Percentiles rank a stretch among this genome's conserved stretches.
Conservation (phyloP, 2,113 vertebrate species). For the Prunella fulvescens region DNA sequence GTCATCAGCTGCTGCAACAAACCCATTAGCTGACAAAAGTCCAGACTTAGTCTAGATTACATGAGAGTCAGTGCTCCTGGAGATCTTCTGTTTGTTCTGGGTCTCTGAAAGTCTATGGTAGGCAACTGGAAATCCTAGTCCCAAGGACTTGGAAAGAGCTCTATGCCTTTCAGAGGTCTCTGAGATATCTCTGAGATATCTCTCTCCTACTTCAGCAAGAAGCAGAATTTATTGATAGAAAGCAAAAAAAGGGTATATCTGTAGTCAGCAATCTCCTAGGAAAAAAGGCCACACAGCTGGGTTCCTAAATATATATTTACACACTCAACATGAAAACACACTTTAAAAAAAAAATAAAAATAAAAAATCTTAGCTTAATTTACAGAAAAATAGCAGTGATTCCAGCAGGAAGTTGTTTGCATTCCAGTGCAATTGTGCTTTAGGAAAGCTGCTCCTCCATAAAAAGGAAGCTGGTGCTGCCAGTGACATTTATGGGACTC, state of each 20-base stretch:
- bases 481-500: neutral
- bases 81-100: neutral
- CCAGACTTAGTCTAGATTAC: neutral
- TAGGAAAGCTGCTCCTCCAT: neutral
- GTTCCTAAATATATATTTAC: conserved; percentile 30
- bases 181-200: neutral
- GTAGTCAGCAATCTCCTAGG: neutral
- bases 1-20: neutral
- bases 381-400: neutral
- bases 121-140: neutral
- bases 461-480: neutral
- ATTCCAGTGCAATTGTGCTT: neutral
- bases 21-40: neutral
- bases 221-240: neutral
- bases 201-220: neutral
- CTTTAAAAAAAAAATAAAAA: neutral
- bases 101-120: neutral
- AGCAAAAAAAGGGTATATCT: neutral
- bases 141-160: neutral
- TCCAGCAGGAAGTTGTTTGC: neutral
- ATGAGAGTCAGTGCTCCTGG: neutral
- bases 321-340: neutral
- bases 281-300: neutral
- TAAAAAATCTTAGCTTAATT: neutral
- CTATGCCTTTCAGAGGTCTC: neutral